Base-by-base conservation (phyloP, 2,888 invertebrate species). In the Tetheella fluctuosa region DNA sequence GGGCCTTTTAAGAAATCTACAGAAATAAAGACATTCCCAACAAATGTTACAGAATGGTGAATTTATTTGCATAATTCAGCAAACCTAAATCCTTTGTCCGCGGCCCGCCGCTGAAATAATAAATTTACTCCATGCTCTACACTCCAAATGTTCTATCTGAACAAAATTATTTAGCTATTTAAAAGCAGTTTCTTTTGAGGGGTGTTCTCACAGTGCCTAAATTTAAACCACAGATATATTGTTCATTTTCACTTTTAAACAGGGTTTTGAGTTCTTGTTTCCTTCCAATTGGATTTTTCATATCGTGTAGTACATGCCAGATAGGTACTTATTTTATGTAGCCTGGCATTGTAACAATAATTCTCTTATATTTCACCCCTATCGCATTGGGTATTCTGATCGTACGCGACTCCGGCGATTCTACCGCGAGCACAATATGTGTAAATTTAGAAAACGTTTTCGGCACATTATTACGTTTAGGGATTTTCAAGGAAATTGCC, bases 11-110 rank as follows among this genome's bases (percentile, higher is more conserved):
- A 91, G 90, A 89, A 87, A 91, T 88, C 88, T 84, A 85, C 86
- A 81, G 84, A 90, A 90, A 91, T 91, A 90, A 91, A 90, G 90
- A 90, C 91, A 90, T 91, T 90, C 82, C 85, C 85, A 89, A 91
- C 92, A 92, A 92, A 91, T 92, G 92, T 92, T 91, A 90, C 92
- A 89, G 87, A 90, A 90, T 90, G 90, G 90, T 89, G 91, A 91
- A 91, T 91, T 90, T 91, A 92, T 92, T 92, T 92, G 91, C 91
- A 91, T 92, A 92, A 90, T 89, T 92, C 90, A 86, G 84, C 86
- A 88, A 90, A 89, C 87, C 90, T 87, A 87, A 91, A 90, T 89
- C 91, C 89, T 90, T 91, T 91, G 91, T 90, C 91, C 90, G 90
- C 85, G 78, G 83, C 82, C 83, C 83, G 83, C 81, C 84, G 84